Evolutionary conservation across 2,888 invertebrate species (phyloP).

Genomic region (Oeneis ivallda): DNA sequence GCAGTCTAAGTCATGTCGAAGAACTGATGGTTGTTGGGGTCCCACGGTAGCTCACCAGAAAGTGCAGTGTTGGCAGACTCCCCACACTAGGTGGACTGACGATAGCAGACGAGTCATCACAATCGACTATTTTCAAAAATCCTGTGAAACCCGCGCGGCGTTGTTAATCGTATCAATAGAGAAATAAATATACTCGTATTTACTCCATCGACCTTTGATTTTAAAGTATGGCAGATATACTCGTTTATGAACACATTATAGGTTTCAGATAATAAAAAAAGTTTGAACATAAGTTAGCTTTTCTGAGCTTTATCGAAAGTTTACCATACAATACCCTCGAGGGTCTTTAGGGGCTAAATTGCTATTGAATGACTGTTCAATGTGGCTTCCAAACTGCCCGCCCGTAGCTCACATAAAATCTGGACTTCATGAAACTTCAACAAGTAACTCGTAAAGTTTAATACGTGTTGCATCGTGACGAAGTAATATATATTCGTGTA

Average conservation of each 20-base stretch:
- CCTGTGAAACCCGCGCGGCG: background rate
- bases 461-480: conserved; percentile 40
- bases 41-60: too few relatives aligned
- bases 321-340: conserved; percentile 52
- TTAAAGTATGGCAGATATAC: too few relatives aligned
- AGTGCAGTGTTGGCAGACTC: too few relatives aligned
- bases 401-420: conserved; percentile 44
- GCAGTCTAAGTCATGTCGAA: too few relatives aligned
- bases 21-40: too few relatives aligned
- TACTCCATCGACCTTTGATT: background rate
- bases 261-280: background rate
- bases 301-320: conserved; percentile 43
- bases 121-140: background rate
- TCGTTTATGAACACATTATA: background rate
- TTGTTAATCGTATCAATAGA: background rate
- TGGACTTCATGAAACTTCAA: conserved; percentile 40
- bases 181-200: background rate
- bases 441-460: conserved; percentile 40
- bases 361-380: conserved; percentile 61
- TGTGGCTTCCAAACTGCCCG: conserved; percentile 52
- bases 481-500: conserved; percentile 30
- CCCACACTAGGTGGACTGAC: too few relatives aligned
- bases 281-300: conserved; percentile 41
- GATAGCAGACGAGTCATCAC: too few relatives aligned
- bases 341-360: conserved; percentile 59